Evolutionary conservation across 2,888 invertebrate species (phyloP), one percentile per base, ranked within the genome.

Genomic region (Allophyes oxyacanthae): DNA sequence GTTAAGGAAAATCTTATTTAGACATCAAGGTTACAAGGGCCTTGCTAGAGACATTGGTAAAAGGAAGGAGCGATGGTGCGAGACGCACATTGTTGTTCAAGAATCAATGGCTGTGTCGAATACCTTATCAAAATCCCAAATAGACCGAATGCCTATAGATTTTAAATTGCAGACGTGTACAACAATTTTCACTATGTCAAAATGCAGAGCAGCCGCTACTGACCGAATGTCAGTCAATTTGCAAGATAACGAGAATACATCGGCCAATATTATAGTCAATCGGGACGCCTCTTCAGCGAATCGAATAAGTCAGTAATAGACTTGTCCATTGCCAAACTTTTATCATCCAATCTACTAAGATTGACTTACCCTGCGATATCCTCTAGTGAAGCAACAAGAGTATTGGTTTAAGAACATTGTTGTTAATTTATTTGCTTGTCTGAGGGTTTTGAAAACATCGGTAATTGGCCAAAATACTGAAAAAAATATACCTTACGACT

Each of bases 11-110:
- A 64, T 28, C 42, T 13, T 14, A 48, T 40, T 26, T 37, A 43
- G 5, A 8, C 11, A 37, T 8, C 67, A 75, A 75, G 72, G 75
- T 34, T 45, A 6, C 32, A 7, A 46, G 9, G 20, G 33, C 72
- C 72, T 75, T 68, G 75, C 52, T 58, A 59, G 50, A 67, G 72
- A 67, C 72, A 75, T 73, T 68, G 64, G 57, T 59, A 53, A 71
- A 41, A 67, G 62, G 53, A 45, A 58, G 34, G 40, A 46, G 55
- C 41, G 32, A 70, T 67, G 38, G 48, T 3, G 63, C 64, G 58
- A 53, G 33, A 57, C 67, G 13, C 37, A 26, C 49, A 64, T 64
- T 72, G 62, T 75, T 44, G 49, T 10, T 38, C 10, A 56, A 46
- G 15, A 45, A 53, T 71, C 55, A 50, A 69, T 71, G 56, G 56